Evolutionary conservation across 2,888 invertebrate species (phyloP), one percentile per base, ranked within the genome.

Genomic region (Eledona agricola): DNA sequence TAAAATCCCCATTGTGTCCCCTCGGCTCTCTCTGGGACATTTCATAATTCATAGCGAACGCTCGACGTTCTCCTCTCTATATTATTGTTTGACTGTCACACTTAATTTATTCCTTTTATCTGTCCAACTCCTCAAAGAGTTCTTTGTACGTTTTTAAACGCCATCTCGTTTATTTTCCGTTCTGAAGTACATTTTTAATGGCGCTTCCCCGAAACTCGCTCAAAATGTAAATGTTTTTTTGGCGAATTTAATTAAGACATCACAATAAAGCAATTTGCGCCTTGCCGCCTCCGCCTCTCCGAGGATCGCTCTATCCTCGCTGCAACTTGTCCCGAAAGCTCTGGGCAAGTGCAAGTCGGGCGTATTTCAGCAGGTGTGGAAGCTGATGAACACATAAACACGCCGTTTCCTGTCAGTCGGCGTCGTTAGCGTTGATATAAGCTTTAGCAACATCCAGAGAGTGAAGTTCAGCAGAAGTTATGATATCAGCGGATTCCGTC

Each of bases 321-420:
- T n/a, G n/a, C n/a, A n/a, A n/a, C n/a, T n/a, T n/a, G n/a, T n/a
- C n/a, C n/a, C n/a, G n/a, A n/a, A n/a, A n/a, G n/a, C n/a, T n/a
- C n/a, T n/a, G n/a, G n/a, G n/a, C n/a, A n/a, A n/a, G n/a, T n/a
- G n/a, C n/a, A n/a, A n/a, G n/a, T 28, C 40, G 40, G 16, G 28
- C 28, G 20, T 32, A 45, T 60, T 60, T 58, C 55, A 62, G 65
- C 68, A 68, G 68, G 68, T 68, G 68, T 62, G 58, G 53, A 47
- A 56, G 53, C 60, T 68, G 68, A 67, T 68, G 66, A 68, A 64
- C 66, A 67, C 62, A 68, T 66, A 67, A 67, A 66, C 65, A 67
- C 64, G 57, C 62, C 61, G 65, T 64, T 66, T 66, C 68, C 66
- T 66, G 66, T 63, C 66, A 62, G 61, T 62, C 57, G 57, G 58